These are phyloP conservation scores for Diplolepis rosae DNA, from an alignment of 2,888 invertebrate species.

Conservation along the genomic window DNA sequence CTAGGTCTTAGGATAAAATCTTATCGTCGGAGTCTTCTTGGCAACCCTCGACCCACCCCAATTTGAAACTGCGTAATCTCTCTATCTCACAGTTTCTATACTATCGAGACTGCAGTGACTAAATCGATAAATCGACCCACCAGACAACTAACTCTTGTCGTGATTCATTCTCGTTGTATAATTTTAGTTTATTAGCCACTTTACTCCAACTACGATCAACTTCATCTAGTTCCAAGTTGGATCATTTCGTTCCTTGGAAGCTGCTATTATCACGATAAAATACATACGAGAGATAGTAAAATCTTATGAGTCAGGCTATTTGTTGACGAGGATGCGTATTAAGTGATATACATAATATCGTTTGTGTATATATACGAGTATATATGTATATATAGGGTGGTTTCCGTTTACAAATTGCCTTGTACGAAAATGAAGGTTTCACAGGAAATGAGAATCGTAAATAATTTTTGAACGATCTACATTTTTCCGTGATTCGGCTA, in stretches of 20 bases:
- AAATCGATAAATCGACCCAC: slow-evolving; percentile 45
- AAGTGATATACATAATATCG: slow-evolving; percentile 10
- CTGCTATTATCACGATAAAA: slow-evolving; percentile 22
- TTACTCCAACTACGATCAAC: slow-evolving; percentile 23
- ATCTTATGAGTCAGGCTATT: slow-evolving; percentile 40
- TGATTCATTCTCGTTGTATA: slow-evolving; percentile 43
- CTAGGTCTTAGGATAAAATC: slow-evolving; percentile 25
- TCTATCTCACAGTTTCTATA: neutral
- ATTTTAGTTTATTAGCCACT: slow-evolving; percentile 47
- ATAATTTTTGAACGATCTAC: neutral
- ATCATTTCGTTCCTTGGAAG: slow-evolving; percentile 16
- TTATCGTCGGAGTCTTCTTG: slow-evolving; percentile 16
- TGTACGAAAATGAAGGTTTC: neutral
- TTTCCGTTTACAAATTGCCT: neutral
- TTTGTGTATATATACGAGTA: too few species aligned
- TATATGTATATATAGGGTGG: slow-evolving; percentile 2
- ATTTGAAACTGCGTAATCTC: slow-evolving; percentile 30
- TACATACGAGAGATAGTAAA: slow-evolving; percentile 37
- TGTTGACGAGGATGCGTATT: slow-evolving; percentile 40
- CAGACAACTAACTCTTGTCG: slow-evolving; percentile 34
- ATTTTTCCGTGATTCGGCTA: neutral
- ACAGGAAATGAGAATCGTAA: too few species aligned
- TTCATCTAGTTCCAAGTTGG: slow-evolving; percentile 8
- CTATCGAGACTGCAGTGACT: slow-evolving; percentile 33
- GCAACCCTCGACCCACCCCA: slow-evolving; percentile 13